Evolutionary conservation across 2,888 invertebrate genomes (phyloP), one percentile per base, ranked within the genome.

Genomic region (Metopia argyrocephala): DNA sequence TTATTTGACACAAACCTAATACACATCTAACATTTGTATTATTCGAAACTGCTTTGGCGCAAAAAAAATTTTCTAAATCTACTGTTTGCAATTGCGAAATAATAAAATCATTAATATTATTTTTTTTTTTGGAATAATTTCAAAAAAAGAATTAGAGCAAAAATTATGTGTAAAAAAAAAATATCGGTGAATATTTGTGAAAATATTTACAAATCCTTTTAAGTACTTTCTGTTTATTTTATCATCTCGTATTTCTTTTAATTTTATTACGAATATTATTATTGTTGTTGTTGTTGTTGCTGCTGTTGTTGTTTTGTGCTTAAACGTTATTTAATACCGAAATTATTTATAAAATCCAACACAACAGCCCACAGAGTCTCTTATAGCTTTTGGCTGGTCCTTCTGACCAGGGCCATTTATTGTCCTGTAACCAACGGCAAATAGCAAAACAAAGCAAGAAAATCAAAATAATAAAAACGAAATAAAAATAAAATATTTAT

Each of bases 151-250:
- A n/a, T 46, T 62, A 46, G 12, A 31, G 12, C 31, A 3, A 12
- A 31, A 38, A 3, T 12, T 2, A 12, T 12, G 15, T 38, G 38
- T 12, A 38, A 38, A 38, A 6, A 1, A 38, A 38, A 38, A 38
- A 38, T 12, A 15, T 28, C 15, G 3, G 23, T 1, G 45, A 46
- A 69, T 57, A 65, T 46, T 76, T 70, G 56, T 52, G 20, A 54
- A 52, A 68, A 73, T 78, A 68, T 78, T 78, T 78, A n/a, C 38
- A 78, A 68, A 78, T 78, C 78, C 62, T 68, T 78, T 73, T 74
- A 74, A 78, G 62, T 50, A 74, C 27, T 57, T 73, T 68, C 20
- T 73, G 62, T 68, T 74, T 78, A 28, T 71, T 71, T 73, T 78
- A 69, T 28, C 45, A 75, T 66, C 61, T 78, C 56, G 52, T 56